Evolutionary conservation across 2,113 vertebrate species (phyloP).

Genomic region (Oenanthe oenanthe): DNA sequence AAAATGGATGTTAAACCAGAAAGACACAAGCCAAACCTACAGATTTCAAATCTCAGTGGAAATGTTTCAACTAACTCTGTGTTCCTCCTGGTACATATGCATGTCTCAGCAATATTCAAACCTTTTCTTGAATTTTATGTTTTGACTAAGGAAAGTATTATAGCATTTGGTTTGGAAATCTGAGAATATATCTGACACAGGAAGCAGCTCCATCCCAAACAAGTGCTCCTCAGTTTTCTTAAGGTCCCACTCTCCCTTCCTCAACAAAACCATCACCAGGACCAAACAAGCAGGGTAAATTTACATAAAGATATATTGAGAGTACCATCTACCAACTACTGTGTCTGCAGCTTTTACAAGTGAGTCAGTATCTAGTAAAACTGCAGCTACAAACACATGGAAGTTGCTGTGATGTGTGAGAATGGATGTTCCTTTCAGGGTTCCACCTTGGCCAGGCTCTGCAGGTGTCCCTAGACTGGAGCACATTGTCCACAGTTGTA

Average conservation of each 20-base stretch:
- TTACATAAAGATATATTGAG: not conserved
- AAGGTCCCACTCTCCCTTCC: not conserved
- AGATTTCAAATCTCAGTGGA: not conserved
- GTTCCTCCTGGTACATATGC: not conserved
- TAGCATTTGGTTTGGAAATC: not conserved
- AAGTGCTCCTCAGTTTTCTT: not conserved
- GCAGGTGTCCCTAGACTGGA: not conserved
- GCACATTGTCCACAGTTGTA: not conserved
- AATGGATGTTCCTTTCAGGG: not conserved
- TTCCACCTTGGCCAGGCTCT: not conserved
- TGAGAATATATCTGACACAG: not conserved
- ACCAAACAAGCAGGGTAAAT: not conserved
- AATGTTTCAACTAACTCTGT: not conserved
- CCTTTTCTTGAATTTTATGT: not conserved
- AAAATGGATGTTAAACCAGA: not conserved
- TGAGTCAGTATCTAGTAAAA: not conserved
- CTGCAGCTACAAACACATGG: not conserved
- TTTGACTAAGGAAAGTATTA: not conserved
- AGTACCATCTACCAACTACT: not conserved
- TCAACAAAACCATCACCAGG: not conserved
- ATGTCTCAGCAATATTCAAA: not conserved
- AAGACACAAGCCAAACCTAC: not conserved
- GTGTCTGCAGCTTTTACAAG: not conserved
- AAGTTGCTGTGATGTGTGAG: not conserved
- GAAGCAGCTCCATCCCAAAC: not conserved